A percentile compares a stretch with the other conserved stretches of the same genome.
These are phyloP conservation scores for Lasioglossum calceatum DNA, from an alignment of 2,888 invertebrate species.

Conservation along the genomic window DNA sequence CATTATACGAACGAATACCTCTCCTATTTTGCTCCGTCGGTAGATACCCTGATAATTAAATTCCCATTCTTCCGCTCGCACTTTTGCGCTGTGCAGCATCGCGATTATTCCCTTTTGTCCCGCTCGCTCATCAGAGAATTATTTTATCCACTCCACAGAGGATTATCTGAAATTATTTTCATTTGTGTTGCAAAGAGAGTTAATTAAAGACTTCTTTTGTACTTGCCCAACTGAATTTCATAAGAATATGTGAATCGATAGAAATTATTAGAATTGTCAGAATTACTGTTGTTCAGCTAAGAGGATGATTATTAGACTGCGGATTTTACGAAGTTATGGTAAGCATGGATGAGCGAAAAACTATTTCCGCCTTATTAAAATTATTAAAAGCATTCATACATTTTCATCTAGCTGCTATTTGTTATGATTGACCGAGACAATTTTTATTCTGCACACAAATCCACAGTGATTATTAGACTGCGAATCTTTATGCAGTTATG, in stretches of 20 bases:
- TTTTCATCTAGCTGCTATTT: no score
- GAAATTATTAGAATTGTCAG: background rate
- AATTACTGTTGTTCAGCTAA: background rate
- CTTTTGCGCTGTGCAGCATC: background rate
- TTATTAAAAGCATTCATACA: no score
- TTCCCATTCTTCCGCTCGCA: background rate
- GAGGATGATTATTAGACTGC: no score
- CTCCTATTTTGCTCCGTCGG: background rate
- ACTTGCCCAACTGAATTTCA: background rate
- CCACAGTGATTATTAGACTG: background rate
- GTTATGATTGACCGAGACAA: background rate
- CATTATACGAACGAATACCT: background rate
- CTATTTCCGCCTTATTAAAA: no score
- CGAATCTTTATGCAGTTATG: no score
- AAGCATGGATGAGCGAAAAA: background rate
- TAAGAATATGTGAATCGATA: background rate
- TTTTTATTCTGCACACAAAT: no score
- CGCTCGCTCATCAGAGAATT: background rate
- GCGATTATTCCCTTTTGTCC: background rate
- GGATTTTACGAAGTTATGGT: background rate
- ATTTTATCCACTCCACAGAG: background rate
- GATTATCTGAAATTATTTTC: background rate
- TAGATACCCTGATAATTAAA: background rate
- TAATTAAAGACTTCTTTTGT: background rate
- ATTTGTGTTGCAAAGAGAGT: background rate